Conservation (phyloP, 1,140 invertebrate genomes). For the Mercenaria mercenaria region DNA sequence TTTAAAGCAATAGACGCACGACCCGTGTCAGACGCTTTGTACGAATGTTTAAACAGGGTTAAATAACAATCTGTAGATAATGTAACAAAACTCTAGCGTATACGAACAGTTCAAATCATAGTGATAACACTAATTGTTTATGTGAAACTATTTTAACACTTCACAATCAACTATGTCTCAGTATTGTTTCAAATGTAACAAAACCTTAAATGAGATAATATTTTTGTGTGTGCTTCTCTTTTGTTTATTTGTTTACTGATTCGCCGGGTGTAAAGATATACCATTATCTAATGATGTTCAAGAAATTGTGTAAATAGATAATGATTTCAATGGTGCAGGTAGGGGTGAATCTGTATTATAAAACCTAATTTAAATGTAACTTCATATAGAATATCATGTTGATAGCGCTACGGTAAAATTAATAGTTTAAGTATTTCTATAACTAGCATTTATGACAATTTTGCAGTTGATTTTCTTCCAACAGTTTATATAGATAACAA, state of each 20-base stretch:
- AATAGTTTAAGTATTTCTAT: too few species aligned
- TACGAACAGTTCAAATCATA: constrained; percentile 30
- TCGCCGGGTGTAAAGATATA: constrained; percentile 10
- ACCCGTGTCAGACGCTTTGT: constrained; percentile 9
- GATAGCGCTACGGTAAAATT: too few species aligned
- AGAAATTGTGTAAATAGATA: constrained; percentile 31
- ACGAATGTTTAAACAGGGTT: constrained; percentile 47
- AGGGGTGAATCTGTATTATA: not conserved
- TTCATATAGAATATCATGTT: too few species aligned
- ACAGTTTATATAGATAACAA: too few species aligned
- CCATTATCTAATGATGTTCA: not conserved
- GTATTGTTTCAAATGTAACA: constrained; percentile 53
- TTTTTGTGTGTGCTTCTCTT: not conserved
- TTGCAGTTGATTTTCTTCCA: too few species aligned
- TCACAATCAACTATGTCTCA: not conserved
- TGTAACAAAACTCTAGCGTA: constrained; percentile 3
- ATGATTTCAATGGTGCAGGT: constrained; percentile 25
- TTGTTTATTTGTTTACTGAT: constrained; percentile 45
- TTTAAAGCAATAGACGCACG: not conserved
- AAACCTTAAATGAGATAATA: constrained; percentile 38
- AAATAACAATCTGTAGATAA: constrained; percentile 42
- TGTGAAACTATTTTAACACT: constrained; percentile 57
- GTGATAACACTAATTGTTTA: constrained; percentile 44
- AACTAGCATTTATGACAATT: too few species aligned
- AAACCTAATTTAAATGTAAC: too few species aligned